Evolutionary conservation across 2,888 invertebrate species (phyloP), one percentile per base, ranked within the genome.

Genomic region (Dione vanillae): DNA sequence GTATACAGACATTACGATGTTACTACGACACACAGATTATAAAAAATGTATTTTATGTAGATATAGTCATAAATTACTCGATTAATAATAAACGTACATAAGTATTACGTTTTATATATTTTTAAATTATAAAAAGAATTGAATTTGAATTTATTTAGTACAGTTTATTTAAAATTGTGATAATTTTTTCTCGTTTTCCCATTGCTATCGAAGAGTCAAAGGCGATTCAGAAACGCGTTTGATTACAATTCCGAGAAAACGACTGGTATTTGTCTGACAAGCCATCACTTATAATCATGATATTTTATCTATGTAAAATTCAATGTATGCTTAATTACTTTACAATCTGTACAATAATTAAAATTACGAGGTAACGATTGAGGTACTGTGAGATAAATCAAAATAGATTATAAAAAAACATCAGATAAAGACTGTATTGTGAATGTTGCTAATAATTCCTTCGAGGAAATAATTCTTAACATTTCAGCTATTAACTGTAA

Each of bases 271-370:
- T 43, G 1, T 59, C 5, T 16, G 11, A 43, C 41, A 59, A 59
- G 59, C 41, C 40, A 41, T 14, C 41, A 59, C 19, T 20, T 27
- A n/a, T 14, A 27, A 43, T 41, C 11, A 6, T 43, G 27, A 27
- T 27, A 43, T 43, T 43, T 41, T 43, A 59, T 59, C 43, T 43
- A 27, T 16, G 20, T 43, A 59, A 43, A 59, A 45, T 27, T 37
- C 11, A 43, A 59, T 43, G 14, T 59, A 20, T 59, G 41, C 59
- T 41, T 59, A 59, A 59, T 59, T 59, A 20, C 20, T 20, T 14
- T 43, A 59, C 14, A 43, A 59, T 59, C 59, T 59, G 16, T 12
- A 7, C 12, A 41, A 12, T 59, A 59, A 43, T 43, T 43, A 43
- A 41, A 20, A 41, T 40, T 19, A 40, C 2, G 2, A 12, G 5